Evolutionary conservation across 2,888 invertebrate species (phyloP), one percentile per base, ranked within the genome.

Genomic region (Drosophila anomelani): DNA sequence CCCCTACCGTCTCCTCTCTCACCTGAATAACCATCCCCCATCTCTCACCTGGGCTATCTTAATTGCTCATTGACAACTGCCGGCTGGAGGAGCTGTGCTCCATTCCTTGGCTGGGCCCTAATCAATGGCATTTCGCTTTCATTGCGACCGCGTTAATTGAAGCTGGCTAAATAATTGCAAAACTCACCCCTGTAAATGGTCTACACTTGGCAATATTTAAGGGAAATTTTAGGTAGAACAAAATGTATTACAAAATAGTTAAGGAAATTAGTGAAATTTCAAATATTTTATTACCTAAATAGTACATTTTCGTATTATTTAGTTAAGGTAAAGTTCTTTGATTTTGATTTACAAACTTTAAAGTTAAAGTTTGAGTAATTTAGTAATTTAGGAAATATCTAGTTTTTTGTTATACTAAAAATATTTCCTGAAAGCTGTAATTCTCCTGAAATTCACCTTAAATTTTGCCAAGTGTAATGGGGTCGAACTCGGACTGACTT

Each of bases 51-150:
- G 62, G 53, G 73, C 47, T 62, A 75, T 58, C 49, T 83, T 85
- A 85, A 84, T 84, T 83, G 84, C 76, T 71, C 78, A 80, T 76
- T 80, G 79, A 75, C 76, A 73, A 70, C 49, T 23, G 54, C 29
- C 46, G 60, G 46, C 38, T 13, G 41, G 53, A n/a, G n/a, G 51
- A 53, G 36, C 51, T 53, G 9, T 2, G 51, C 34, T 34, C 20
- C 51, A 34, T 39, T 29, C 55, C 64, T 47, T 55, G 34, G 17
- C 34, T 17, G 43, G 6, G 43, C 59, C 71, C 74, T 75, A 78
- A 86, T 84, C 86, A 83, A 79, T 85, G 79, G 55, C 49, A 67
- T 75, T 83, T 84, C 72, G 75, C 80, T 85, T 86, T 86, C 77
- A 68, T 74, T 66, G 57, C 56, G 75, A 54, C 49, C 70, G 59